phyloP scores from a whole-genome alignment of 2,797 vertebrate genomes.

The Eidolon dupreanum region DNA sequence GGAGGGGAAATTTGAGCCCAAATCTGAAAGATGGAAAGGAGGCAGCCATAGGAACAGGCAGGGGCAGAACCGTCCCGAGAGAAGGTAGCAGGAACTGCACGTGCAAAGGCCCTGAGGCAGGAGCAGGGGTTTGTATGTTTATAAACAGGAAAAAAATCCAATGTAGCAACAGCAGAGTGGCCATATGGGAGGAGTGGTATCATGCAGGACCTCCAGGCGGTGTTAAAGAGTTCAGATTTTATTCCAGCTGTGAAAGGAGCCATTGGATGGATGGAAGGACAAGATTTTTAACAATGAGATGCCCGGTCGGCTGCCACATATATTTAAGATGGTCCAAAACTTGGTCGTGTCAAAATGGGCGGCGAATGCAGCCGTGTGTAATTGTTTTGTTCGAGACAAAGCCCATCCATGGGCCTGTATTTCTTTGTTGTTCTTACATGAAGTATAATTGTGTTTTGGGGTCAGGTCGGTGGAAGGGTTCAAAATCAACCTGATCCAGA shows the following conservation, averaged over 20 bases:
- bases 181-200: neutral
- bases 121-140: neutral
- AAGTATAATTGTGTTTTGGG: constrained; percentile 43
- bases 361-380: neutral
- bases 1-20: neutral
- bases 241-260: neutral
- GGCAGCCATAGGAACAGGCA: neutral
- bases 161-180: neutral
- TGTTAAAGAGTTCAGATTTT: neutral
- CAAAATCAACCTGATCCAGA: constrained; percentile 91
- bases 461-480: constrained; percentile 93
- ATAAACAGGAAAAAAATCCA: neutral
- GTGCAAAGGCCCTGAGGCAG: neutral
- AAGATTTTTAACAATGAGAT: neutral
- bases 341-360: neutral
- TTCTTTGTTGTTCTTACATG: neutral
- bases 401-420: neutral
- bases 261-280: neutral
- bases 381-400: neutral
- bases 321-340: neutral
- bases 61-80: neutral
- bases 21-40: neutral
- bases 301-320: neutral
- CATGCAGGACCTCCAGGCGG: neutral
- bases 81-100: neutral